A percentile compares a stretch with the other conserved stretches of the same genome.
Conservation (phyloP, 1,140 invertebrate species). For the Coptotermes formosanus region DNA sequence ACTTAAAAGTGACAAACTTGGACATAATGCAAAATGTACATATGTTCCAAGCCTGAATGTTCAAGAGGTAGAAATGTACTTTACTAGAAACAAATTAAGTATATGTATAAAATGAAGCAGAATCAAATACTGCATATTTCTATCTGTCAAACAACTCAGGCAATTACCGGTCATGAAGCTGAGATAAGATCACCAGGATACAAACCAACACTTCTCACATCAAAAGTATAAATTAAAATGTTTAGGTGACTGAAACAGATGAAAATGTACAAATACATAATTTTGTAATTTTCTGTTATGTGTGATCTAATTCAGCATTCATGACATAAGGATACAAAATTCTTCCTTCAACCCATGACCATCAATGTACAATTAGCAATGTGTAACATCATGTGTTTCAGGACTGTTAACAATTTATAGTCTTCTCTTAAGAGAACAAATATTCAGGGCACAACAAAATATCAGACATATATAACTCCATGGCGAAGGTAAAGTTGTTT, state of each 20-base stretch:
- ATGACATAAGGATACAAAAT: background rate
- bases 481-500: too few species aligned
- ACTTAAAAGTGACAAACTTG: constrained; percentile 20
- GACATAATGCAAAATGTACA: constrained; percentile 30
- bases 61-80: constrained; percentile 33
- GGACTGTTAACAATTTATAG: background rate
- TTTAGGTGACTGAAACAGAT: constrained; percentile 19
- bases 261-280: background rate
- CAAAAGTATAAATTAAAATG: constrained; percentile 26
- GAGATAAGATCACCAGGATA: background rate
- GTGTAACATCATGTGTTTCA: background rate
- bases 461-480: background rate
- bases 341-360: constrained; percentile 8
- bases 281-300: background rate
- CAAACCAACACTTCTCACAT: constrained; percentile 3
- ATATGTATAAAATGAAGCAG: constrained; percentile 15
- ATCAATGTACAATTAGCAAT: background rate
- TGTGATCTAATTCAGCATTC: constrained; percentile 13
- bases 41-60: constrained; percentile 27
- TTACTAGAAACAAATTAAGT: background rate
- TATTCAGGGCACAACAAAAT: background rate
- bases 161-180: constrained; percentile 9
- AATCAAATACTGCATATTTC: constrained; percentile 28
- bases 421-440: background rate
- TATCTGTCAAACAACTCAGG: constrained; percentile 34